Evolutionary conservation across 2,888 invertebrate genomes (phyloP).

Genomic region (Gymnocheta viridis): DNA sequence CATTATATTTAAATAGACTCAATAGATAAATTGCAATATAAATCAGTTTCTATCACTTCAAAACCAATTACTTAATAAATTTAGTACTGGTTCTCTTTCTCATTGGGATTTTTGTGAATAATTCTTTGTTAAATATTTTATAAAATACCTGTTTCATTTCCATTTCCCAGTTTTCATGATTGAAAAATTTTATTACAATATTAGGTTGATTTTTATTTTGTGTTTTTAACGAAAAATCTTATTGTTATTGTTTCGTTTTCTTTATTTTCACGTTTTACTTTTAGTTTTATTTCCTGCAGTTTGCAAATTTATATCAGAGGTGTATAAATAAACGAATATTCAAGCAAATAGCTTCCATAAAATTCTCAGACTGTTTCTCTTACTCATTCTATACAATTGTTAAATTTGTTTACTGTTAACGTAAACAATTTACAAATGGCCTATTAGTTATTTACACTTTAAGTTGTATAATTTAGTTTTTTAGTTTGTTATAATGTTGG

Average conservation of each 20-base stretch:
- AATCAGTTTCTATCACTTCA: too few relatives aligned
- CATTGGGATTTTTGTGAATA: too few relatives aligned
- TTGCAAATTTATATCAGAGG: constrained; percentile 46
- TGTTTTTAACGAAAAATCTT: not conserved
- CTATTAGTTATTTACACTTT: not conserved
- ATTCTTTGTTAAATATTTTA: too few relatives aligned
- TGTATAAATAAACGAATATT: constrained; percentile 69
- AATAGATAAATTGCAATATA: too few relatives aligned
- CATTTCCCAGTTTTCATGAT: too few relatives aligned
- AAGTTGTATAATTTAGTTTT: not conserved
- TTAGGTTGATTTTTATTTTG: not conserved
- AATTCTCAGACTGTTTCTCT: constrained; percentile 21
- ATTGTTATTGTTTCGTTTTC: not conserved
- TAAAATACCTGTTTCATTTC: too few relatives aligned
- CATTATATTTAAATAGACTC: too few relatives aligned
- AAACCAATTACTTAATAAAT: too few relatives aligned
- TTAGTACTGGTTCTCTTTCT: too few relatives aligned
- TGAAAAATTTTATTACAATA: not conserved
- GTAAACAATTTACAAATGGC: constrained; percentile 3
- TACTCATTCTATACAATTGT: constrained; percentile 15
- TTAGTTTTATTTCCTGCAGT: not conserved
- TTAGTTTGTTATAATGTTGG: too few relatives aligned
- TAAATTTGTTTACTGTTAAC: constrained; percentile 38
- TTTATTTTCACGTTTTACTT: not conserved
- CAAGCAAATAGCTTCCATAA: constrained; percentile 59